Percentiles rank a stretch among this genome's conserved stretches.
These are phyloP conservation scores for Plecturocebus donacophilus DNA, from an alignment of 2,113 vertebrate species.

Conservation along the genomic window DNA sequence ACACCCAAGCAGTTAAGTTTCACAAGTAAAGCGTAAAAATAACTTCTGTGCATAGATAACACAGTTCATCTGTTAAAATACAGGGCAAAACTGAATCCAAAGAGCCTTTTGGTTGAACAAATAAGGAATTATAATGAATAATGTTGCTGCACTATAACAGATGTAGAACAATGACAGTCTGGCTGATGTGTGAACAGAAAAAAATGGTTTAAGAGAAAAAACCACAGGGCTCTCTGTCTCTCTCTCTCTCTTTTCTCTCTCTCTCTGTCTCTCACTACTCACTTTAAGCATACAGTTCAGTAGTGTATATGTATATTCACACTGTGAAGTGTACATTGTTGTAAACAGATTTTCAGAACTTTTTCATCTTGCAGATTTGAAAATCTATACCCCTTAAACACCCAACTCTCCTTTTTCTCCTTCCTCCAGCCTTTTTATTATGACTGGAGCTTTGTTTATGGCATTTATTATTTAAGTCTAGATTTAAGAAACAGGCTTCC, in stretches of 20 bases:
- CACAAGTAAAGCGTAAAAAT: constrained; percentile 73
- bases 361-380: background rate
- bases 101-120: constrained; percentile 46
- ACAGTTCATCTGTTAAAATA: constrained; percentile 60
- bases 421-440: accelerated
- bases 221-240: background rate
- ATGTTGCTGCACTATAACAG: constrained; percentile 33
- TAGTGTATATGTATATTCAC: background rate
- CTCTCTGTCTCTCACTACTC: background rate
- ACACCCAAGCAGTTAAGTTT: constrained; percentile 74
- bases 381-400: background rate
- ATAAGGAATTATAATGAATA: constrained; percentile 61
- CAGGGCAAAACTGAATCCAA: background rate
- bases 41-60: constrained; percentile 48
- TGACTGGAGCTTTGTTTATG: background rate
- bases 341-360: background rate
- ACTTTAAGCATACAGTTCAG: background rate
- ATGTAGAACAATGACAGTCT: constrained; percentile 50
- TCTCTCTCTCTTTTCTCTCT: too few species aligned
- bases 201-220: background rate
- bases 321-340: background rate
- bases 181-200: constrained; percentile 19
- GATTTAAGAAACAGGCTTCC: background rate
- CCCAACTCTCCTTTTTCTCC: background rate
- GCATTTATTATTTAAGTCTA: background rate